These are phyloP conservation scores for Carlito syrichta DNA, from an alignment of 2,113 vertebrate genomes.

Conservation along the genomic window DNA sequence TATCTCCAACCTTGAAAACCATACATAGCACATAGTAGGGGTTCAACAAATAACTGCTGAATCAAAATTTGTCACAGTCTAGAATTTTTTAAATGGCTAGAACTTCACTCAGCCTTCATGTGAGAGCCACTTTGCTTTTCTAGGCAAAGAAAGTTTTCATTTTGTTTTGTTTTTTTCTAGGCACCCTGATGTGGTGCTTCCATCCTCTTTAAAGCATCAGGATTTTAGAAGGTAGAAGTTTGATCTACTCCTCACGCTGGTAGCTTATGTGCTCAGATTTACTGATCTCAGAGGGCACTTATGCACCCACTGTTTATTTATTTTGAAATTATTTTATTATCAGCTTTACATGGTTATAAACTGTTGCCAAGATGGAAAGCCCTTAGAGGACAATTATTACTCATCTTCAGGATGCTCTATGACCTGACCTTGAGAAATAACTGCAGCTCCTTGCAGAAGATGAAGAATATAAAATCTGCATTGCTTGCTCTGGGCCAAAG, in stretches of 20 bases:
- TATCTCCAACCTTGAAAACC: neutral
- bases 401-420: conserved; percentile 38
- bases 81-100: neutral
- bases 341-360: conserved; percentile 50
- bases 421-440: conserved; percentile 64
- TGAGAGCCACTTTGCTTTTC: neutral
- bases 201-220: neutral
- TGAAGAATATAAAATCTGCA: conserved; percentile 41
- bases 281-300: conserved; percentile 51
- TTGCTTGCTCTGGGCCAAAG: conserved; percentile 12
- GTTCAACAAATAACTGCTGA: neutral
- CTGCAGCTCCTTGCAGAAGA: conserved; percentile 17
- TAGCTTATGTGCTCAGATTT: conserved; percentile 27
- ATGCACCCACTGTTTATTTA: conserved; percentile 62
- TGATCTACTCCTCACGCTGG: neutral
- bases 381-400: conserved; percentile 25
- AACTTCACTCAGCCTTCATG: neutral
- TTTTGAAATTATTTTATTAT: conserved; percentile 70
- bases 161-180: neutral
- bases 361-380: neutral
- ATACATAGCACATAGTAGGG: neutral
- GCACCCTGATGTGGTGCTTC: neutral
- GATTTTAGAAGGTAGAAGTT: conserved; percentile 41
- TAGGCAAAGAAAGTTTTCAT: neutral
- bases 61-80: neutral